A percentile compares a stretch with the other conserved stretches of the same genome.
These are phyloP conservation scores for Cataglyphis albicans DNA, from an alignment of 2,888 invertebrate genomes.

Conservation along the genomic window DNA sequence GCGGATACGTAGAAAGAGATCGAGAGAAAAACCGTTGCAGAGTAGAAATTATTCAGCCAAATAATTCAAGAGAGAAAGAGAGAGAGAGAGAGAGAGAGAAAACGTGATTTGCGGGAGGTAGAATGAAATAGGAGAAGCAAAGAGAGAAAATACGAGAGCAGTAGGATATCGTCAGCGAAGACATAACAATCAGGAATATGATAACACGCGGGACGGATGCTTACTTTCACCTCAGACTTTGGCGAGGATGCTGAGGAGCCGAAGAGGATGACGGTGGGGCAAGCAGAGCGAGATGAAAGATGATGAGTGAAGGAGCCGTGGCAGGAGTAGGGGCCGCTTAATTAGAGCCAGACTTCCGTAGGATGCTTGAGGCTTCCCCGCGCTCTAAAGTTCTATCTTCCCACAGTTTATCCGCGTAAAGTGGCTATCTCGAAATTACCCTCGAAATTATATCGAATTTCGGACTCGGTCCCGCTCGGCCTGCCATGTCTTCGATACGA, in stretches of 20 bases:
- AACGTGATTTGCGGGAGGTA: constrained; percentile 40
- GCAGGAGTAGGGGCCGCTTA: constrained; percentile 82
- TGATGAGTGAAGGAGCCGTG: constrained; percentile 83
- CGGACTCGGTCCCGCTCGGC: constrained; percentile 62
- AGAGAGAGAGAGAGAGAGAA: not conserved
- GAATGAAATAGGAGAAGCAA: constrained; percentile 26
- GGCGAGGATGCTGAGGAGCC: constrained; percentile 69
- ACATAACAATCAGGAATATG: constrained; percentile 85
- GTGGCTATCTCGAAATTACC: constrained; percentile 83
- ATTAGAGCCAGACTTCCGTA: constrained; percentile 86
- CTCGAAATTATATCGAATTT: constrained; percentile 80
- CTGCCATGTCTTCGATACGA: not conserved
- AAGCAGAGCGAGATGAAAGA: constrained; percentile 79
- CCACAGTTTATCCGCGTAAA: constrained; percentile 84
- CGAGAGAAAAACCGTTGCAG: constrained; percentile 50
- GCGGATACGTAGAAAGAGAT: constrained; percentile 55
- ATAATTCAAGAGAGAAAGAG: constrained; percentile 53
- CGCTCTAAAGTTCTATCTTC: constrained; percentile 82
- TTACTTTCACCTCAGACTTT: constrained; percentile 81
- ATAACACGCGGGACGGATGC: constrained; percentile 83
- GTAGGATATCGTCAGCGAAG: constrained; percentile 76
- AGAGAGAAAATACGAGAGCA: constrained; percentile 62
- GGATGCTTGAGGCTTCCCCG: constrained; percentile 85
- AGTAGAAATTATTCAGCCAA: constrained; percentile 59
- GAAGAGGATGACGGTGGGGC: constrained; percentile 62